These are phyloP conservation scores for Disparrhopalites patrizii DNA, from an alignment of 2,888 invertebrate genomes.

Conservation along the genomic window DNA sequence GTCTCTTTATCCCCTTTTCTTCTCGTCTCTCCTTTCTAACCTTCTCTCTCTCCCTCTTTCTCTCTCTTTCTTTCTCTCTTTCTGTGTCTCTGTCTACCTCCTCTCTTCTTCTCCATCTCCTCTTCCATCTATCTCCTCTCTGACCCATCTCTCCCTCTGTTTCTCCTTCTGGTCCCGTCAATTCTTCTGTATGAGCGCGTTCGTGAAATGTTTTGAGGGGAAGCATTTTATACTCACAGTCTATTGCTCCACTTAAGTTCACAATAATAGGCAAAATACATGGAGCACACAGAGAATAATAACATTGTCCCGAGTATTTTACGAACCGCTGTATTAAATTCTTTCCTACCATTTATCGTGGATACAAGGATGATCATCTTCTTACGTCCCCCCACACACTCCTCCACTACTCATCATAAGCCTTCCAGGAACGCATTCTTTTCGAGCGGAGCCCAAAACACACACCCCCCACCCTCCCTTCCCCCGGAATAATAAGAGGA, in stretches of 20 bases:
- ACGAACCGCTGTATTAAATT: constrained; percentile 24
- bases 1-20: no score
- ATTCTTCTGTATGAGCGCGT: constrained; percentile 19
- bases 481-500: no score
- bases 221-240: constrained; percentile 16
- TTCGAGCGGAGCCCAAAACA: no score
- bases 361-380: no score
- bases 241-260: constrained; percentile 25
- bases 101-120: constrained; percentile 1
- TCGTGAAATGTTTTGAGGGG: constrained; percentile 33
- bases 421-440: no score
- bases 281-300: constrained; percentile 17
- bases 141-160: constrained; percentile 7
- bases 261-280: constrained; percentile 24
- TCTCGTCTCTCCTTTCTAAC: not conserved
- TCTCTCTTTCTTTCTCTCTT: constrained; percentile 11
- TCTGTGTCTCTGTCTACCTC: constrained; percentile 14
- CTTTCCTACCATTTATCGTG: constrained; percentile 12
- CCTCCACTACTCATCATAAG: no score
- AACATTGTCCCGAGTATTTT: constrained; percentile 23
- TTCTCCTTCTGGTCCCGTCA: constrained; percentile 31
- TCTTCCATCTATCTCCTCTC: not conserved
- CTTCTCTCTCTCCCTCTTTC: not conserved
- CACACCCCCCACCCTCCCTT: no score
- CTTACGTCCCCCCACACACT: no score